Evolutionary conservation across 2,797 vertebrate genomes (phyloP), one percentile per base, ranked within the genome.

Genomic region (Platyrinchus mystaceus): DNA sequence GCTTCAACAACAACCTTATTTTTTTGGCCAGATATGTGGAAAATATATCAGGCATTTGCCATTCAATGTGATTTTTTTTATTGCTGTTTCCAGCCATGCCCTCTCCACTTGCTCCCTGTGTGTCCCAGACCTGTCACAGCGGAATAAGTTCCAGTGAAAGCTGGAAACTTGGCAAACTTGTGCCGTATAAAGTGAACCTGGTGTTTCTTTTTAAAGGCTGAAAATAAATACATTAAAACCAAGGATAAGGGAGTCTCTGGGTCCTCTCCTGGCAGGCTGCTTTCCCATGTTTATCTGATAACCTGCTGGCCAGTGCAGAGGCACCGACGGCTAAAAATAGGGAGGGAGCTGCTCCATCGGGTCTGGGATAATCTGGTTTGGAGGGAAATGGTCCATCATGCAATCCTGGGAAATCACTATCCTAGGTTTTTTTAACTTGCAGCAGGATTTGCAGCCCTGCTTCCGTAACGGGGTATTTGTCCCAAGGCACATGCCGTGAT

Each of bases 161-260:
- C 71, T 93, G 89, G 87, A 91, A 95, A 91, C 93, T 95, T 96
- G 95, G 91, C 91, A 88, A 4, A 75, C 44, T 76, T 20, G 39
- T 20, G 84, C 1, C 3, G 64, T 3, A 32, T 28, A 67, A 90
- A 71, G 60, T 4, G 52, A 84, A 83, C 44, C 78, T 43, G 52
- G 14, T 30, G 71, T n/a, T 95, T 67, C 84, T 89, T 90, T 94
- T 92, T 66, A 84, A 89, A 84, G 89, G 52, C 82, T 80, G 84
- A 67, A 86, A 64, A 91, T 66, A 91, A 95, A 92, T 49, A 79
- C 52, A 60, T 59, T 62, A 60, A 82, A 92, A 80, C 37, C 68
- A 23, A 30, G 87, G 94, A 88, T 89, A 89, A 78, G 16, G 9
- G 84, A 10, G 27, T 17, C 87, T 49, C 87, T 39, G 63, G 59